Conservation (phyloP, 37 sponge, comb jelly and placozoan species). For the Haliclona indistincta region DNA sequence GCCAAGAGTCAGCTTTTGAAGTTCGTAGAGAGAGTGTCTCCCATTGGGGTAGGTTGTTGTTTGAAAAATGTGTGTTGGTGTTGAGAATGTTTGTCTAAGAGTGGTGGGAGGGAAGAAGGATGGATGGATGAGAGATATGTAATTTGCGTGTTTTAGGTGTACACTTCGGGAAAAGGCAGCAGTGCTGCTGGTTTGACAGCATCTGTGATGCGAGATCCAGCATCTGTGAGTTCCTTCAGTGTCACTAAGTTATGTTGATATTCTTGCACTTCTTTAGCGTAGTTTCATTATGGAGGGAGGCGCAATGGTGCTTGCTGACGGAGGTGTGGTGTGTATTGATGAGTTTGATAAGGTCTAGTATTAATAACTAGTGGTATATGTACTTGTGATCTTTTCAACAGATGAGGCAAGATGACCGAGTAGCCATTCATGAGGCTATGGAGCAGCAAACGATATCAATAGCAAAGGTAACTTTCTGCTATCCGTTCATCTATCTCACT, state of each 20-base stretch:
- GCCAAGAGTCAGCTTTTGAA: constrained; percentile 99
- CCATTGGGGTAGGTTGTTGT: constrained; percentile 84
- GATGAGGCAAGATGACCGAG: constrained; percentile 99
- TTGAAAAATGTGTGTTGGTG: no score
- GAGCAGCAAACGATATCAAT: constrained; percentile 99
- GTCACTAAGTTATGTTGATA: neutral
- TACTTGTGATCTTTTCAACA: constrained; percentile 1
- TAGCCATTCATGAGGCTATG: constrained; percentile 99
- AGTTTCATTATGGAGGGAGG: constrained; percentile 99
- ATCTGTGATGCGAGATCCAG: constrained; percentile 93
- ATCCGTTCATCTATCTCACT: neutral
- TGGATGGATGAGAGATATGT: neutral
- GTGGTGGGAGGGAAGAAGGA: neutral
- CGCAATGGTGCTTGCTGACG: constrained; percentile 99
- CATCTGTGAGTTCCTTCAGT: constrained; percentile 51
- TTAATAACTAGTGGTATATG: neutral
- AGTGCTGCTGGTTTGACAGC: constrained; percentile 99
- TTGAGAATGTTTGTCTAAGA: no score
- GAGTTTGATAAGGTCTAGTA: constrained; percentile 97
- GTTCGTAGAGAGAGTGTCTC: constrained; percentile 99
- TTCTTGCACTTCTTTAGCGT: constrained; percentile 36
- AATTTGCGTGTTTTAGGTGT: constrained; percentile 58
- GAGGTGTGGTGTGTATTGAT: constrained; percentile 99
- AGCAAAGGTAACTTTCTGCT: constrained; percentile 76
- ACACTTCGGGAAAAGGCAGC: constrained; percentile 99